Evolutionary conservation across 53 echinoderm and acorn worm genomes (phyloP).

Genomic region (Pentamera pediparva): DNA sequence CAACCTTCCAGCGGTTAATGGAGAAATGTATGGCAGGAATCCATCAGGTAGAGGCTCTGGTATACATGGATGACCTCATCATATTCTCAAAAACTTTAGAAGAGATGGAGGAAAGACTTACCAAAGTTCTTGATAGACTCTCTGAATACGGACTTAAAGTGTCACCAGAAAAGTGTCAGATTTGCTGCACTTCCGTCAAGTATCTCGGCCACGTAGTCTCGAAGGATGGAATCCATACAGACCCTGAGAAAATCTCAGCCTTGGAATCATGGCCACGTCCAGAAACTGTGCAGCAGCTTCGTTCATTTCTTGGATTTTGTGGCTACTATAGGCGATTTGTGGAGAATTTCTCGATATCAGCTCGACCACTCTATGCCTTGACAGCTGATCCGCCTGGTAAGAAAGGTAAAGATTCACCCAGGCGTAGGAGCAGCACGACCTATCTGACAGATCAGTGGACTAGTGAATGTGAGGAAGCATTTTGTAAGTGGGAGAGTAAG

Average conservation of each 20-base stretch:
- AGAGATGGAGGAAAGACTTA: constrained; percentile 45
- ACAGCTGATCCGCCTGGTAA: constrained; percentile 19
- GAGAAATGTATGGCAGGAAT: constrained; percentile 54
- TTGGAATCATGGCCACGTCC: constrained; percentile 37
- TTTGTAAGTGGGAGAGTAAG: constrained; percentile 7
- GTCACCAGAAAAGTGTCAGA: constrained; percentile 52
- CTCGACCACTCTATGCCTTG: constrained; percentile 31
- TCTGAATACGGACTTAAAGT: constrained; percentile 46
- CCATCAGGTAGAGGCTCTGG: constrained; percentile 36
- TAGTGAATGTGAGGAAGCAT: constrained; percentile 31
- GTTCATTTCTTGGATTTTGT: constrained; percentile 45
- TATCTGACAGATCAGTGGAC: constrained; percentile 40
- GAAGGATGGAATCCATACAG: constrained; percentile 44
- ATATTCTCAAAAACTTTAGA: constrained; percentile 34
- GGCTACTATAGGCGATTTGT: constrained; percentile 55
- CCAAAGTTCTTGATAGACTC: constrained; percentile 39
- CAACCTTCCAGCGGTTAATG: constrained; percentile 50
- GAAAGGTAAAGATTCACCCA: neutral
- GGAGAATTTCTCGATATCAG: constrained; percentile 35
- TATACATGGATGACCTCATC: constrained; percentile 58
- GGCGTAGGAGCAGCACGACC: neutral
- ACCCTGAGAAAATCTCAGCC: constrained; percentile 31
- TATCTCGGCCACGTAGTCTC: constrained; percentile 57
- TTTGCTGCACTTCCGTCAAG: constrained; percentile 45
- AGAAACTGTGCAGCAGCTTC: constrained; percentile 28